Evolutionary conservation across 2,797 vertebrate species (phyloP).

Genomic region (Hydrolagus colliei): DNA sequence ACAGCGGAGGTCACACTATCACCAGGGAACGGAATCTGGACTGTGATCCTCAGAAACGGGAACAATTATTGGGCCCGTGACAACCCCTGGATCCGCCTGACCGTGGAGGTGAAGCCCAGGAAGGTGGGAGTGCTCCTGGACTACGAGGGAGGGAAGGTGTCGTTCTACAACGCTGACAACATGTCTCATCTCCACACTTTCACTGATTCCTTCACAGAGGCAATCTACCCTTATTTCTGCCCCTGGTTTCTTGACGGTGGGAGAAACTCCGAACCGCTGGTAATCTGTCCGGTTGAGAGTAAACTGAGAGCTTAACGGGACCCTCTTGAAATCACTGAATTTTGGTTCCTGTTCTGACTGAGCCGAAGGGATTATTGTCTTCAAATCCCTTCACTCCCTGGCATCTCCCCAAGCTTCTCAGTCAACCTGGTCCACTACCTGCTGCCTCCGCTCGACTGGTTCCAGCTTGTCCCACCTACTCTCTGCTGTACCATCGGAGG

Average conservation of each 20-base stretch:
- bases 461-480: too few relatives aligned
- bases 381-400: too few relatives aligned
- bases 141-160: slow-evolving; percentile 50
- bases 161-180: slow-evolving; percentile 57
- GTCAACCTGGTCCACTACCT: too few relatives aligned
- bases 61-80: too few relatives aligned
- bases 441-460: too few relatives aligned
- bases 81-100: slow-evolving; percentile 42
- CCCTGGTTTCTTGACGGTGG: slow-evolving; percentile 62
- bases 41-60: background rate
- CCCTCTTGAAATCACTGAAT: too few relatives aligned
- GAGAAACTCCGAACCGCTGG: slow-evolving; percentile 56
- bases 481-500: too few relatives aligned
- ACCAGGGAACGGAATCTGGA: background rate
- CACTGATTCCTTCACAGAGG: slow-evolving; percentile 53
- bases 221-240: slow-evolving; percentile 61
- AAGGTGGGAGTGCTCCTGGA: slow-evolving; percentile 58
- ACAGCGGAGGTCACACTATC: slow-evolving; percentile 41
- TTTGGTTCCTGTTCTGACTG: too few relatives aligned
- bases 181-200: slow-evolving; percentile 63
- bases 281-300: slow-evolving; percentile 34
- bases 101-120: slow-evolving; percentile 46
- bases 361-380: too few relatives aligned
- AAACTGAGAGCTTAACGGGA: too few relatives aligned
- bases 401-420: too few relatives aligned